Conservation (phyloP, 1,140 invertebrate species). For the Olivierus martensii region DNA sequence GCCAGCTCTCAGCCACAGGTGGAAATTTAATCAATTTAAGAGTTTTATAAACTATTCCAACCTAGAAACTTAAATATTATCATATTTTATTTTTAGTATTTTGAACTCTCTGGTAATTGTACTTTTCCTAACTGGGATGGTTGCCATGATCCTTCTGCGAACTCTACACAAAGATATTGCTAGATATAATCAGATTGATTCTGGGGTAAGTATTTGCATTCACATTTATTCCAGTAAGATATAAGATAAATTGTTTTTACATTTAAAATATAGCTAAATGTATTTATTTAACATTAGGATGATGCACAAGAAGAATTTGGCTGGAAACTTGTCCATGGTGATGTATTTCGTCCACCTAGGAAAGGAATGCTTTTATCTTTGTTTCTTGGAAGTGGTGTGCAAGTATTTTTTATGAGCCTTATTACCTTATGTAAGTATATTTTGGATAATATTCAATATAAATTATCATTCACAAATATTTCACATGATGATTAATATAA, state of each 20-base stretch:
- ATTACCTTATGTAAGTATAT: constrained; percentile 38
- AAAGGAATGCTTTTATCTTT: constrained; percentile 94
- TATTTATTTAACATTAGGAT: constrained; percentile 39
- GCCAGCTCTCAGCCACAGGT: too few species aligned
- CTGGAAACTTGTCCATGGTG: constrained; percentile 95
- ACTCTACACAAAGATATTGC: constrained; percentile 98
- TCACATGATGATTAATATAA: too few species aligned
- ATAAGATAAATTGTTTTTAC: too few species aligned
- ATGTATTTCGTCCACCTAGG: constrained; percentile 88
- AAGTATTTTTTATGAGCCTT: constrained; percentile 58
- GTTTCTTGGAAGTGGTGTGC: constrained; percentile 83
- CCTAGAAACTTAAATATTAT: too few species aligned
- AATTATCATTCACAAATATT: too few species aligned
- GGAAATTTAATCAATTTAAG: too few species aligned
- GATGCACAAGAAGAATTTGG: constrained; percentile 98
- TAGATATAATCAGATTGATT: constrained; percentile 80
- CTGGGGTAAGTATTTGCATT: constrained; percentile 29
- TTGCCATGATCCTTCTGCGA: constrained; percentile 95
- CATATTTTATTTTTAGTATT: constrained; percentile 33
- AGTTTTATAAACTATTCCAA: too few species aligned
- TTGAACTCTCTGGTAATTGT: constrained; percentile 46
- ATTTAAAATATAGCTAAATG: too few species aligned
- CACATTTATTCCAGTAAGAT: too few species aligned
- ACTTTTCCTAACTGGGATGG: constrained; percentile 81
- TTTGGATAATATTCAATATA: too few species aligned